Evolutionary conservation across 1,140 invertebrate species (phyloP), one percentile per base, ranked within the genome.

Genomic region (Pogonomyrmex barbatus): DNA sequence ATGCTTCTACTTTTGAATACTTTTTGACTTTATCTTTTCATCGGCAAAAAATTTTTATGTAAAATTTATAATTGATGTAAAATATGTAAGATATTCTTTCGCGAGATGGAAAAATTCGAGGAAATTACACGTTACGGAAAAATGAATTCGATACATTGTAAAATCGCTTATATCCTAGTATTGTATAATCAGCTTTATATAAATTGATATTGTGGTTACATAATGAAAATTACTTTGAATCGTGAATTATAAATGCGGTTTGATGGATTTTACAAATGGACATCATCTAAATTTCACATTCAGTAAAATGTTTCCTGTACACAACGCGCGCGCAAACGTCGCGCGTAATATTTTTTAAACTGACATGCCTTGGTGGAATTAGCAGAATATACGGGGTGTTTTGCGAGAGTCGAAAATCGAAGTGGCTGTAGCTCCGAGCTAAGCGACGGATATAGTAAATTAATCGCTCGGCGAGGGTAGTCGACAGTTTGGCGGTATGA

Each of bases 381-480:
- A 67, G 14, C 36, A 14, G 24, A 70, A 47, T 12, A n/a, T 42
- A 24, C 12, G 36, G 12, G 65, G 4, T n/a, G 4, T 52, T 42
- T 68, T 39, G 52, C n/a, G 45, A 14, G 47, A 24, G n/a, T 36
- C 12, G 67, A 50, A 71, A 82, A 58, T 82, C 67, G 79, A 71
- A 24, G 24, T 30, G 45, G 68, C 56, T 39, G 12, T 36, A 30
- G n/a, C 54, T 36, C 36, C 42, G 24, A 45, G 17, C 10, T 14
- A 14, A 24, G 12, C n/a, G 39, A 54, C 14, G 42, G 54, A 10
- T 42, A 33, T 8, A 14, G 65, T 45, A 62, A 70, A 86, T 86
- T 86, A 86, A 86, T 86, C 78, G 58, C 10, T 63, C 79, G 85
- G n/a, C 79, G 70, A 83, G 58, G 50, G 52, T 52, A 71, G 58